These are phyloP conservation scores for Dermolepida albohirtum DNA, from an alignment of 2,888 invertebrate species.

Conservation along the genomic window DNA sequence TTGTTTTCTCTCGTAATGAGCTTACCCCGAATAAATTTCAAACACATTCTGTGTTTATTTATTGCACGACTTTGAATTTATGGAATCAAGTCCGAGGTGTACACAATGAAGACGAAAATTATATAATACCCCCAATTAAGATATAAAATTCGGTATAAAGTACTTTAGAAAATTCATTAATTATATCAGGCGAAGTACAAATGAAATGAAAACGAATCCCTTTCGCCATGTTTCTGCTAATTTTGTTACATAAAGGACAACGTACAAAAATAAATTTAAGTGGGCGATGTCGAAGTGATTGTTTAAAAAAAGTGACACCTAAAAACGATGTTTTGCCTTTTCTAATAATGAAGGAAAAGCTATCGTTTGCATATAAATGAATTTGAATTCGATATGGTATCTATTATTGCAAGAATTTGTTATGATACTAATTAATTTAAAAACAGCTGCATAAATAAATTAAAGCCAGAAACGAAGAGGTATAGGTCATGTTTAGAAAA, in stretches of 20 bases:
- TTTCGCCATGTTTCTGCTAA: slow-evolving; percentile 25
- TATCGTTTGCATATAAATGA: no score
- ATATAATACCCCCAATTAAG: slow-evolving; percentile 26
- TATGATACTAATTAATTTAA: no score
- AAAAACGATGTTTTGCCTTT: no score
- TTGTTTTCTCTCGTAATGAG: slow-evolving; percentile 7
- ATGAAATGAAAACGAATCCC: slow-evolving; percentile 21
- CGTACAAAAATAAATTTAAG: no score
- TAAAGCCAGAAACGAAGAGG: no score
- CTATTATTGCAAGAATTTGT: no score
- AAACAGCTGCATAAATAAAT: no score
- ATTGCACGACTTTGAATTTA: slow-evolving; percentile 20
- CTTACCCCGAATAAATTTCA: slow-evolving; percentile 7
- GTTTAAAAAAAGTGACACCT: no score
- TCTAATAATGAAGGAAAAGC: no score
- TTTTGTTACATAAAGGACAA: slow-evolving; percentile 4
- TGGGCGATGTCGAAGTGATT: no score
- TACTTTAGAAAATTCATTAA: slow-evolving; percentile 31
- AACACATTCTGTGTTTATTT: slow-evolving; percentile 1
- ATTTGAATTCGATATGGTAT: no score
- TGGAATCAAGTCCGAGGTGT: slow-evolving; percentile 8
- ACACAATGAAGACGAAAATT: slow-evolving; percentile 25
- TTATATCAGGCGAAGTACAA: slow-evolving; percentile 25
- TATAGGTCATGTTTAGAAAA: no score
- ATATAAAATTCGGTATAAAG: slow-evolving; percentile 29